A percentile compares a stretch with the other conserved stretches of the same genome.
phyloP scores from a whole-genome alignment of 2,888 invertebrate species.

The Phaedon cochleariae region DNA sequence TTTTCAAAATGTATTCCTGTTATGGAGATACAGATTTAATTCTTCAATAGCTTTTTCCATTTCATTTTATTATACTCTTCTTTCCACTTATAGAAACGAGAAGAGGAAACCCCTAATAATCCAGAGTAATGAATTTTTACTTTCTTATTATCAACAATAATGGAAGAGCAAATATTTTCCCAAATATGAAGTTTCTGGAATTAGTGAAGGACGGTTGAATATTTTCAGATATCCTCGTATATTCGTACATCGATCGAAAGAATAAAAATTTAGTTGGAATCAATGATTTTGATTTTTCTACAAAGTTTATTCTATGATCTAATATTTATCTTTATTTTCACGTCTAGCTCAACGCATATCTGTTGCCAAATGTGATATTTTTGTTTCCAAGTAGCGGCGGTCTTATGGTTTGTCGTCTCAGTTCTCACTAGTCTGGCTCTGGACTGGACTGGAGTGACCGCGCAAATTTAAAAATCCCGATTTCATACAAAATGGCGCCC shows the following conservation, averaged over 20 bases:
- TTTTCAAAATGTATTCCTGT: no score
- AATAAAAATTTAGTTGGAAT: neutral
- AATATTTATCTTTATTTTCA: conserved; percentile 60
- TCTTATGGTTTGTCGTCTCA: conserved; percentile 55
- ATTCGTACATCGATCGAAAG: neutral
- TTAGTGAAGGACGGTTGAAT: no score
- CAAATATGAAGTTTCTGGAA: no score
- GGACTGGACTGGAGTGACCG: conserved; percentile 42
- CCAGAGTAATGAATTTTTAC: no score
- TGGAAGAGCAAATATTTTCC: no score
- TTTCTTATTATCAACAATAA: no score
- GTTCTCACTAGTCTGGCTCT: conserved; percentile 55
- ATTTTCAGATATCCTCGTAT: no score
- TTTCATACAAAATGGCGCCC: conserved; percentile 26
- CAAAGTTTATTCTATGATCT: conserved; percentile 49
- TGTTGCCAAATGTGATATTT: conserved; percentile 64
- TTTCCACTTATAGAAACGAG: no score
- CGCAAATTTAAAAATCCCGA: conserved; percentile 38
- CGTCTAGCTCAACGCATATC: conserved; percentile 59
- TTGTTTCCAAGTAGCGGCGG: conserved; percentile 58
- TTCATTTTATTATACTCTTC: no score
- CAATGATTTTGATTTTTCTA: conserved; percentile 22
- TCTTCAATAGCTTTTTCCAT: no score
- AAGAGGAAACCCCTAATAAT: no score
- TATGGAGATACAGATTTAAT: no score